Base-by-base conservation (phyloP, 2,797 vertebrate genomes). In the Enteromius treurensis region DNA sequence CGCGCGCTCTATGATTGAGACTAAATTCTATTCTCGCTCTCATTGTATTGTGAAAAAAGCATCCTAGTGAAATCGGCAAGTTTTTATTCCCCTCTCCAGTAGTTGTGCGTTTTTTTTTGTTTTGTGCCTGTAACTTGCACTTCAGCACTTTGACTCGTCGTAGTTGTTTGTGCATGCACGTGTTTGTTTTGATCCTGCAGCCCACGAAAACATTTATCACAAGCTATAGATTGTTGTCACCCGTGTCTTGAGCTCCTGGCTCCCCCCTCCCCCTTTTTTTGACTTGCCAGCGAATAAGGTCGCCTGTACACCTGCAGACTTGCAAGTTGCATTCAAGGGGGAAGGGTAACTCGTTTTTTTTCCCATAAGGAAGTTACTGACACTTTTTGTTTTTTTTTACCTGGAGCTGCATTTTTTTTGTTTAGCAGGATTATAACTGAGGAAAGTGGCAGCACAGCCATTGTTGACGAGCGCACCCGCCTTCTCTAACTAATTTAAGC, bases 151-250 rank as follows among this genome's bases (percentile, higher is more conserved):
- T 89, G 84, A 82, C 64, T 79, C 62, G 37, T 73, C 15, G 85
- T 88, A 83, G 84, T 86, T 78, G 86, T 87, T 81, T 80, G 9
- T 85, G 83, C 84, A 84, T 91, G 92, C 90, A 91, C 90, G 84
- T 80, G 83, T 89, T 83, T 87, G 83, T 84, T 87, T 87, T 79
- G 74, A 75, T 77, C 71, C 76, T 74, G 53, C 70, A 80, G 80
- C 75, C 80, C 79, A 85, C 78, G 85, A 75, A 77, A 70, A 69
- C 84, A 23, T 71, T 82, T 71, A 71, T 80, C 73, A 47, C 83
- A 86, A 77, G 84, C 80, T 86, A 86, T 85, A 80, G 77, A 77
- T 85, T 84, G 47, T 89, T 88, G 85, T 85, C 73, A 87, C 79
- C 45, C 65, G 62, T 86, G 83, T 89, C 81, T 87, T 86, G 80